phyloP scores from a whole-genome alignment of 2,888 invertebrate species.

The Onchidella celtica region DNA sequence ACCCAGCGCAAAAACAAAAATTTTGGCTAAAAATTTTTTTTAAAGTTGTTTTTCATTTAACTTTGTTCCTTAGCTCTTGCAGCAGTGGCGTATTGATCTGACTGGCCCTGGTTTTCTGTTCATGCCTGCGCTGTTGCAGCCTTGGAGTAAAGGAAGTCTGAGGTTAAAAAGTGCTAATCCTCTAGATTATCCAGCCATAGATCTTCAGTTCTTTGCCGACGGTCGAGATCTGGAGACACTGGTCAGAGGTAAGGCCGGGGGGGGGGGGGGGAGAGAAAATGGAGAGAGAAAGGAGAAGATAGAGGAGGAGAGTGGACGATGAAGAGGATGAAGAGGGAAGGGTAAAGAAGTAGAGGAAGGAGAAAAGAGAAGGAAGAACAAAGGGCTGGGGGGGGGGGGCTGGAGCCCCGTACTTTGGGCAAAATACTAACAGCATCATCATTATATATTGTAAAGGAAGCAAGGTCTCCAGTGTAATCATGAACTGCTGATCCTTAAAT shows the following conservation, averaged over 20 bases:
- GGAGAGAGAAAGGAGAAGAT: slow-evolving; percentile 26
- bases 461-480: no score
- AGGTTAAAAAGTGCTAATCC: background rate
- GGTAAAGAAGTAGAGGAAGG: background rate
- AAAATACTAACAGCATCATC: background rate
- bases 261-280: background rate
- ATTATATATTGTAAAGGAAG: background rate
- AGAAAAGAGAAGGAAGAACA: background rate
- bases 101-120: slow-evolving; percentile 2
- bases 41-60: no score
- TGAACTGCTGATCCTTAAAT: no score
- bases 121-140: slow-evolving; percentile 4
- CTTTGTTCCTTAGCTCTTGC: slow-evolving; percentile 19
- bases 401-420: background rate
- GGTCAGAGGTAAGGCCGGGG: slow-evolving; percentile 10
- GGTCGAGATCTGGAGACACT: slow-evolving; percentile 1
- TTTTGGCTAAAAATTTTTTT: no score
- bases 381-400: background rate
- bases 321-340: slow-evolving; percentile 11
- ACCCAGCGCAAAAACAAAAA: no score
- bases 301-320: slow-evolving; percentile 29
- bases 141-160: slow-evolving; percentile 2
- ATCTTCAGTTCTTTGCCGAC: background rate
- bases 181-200: background rate
- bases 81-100: background rate